A percentile compares a stretch with the other conserved stretches of the same genome.
Conservation (phyloP, 2,888 invertebrate genomes). For the Siphonodentalium dalli region DNA sequence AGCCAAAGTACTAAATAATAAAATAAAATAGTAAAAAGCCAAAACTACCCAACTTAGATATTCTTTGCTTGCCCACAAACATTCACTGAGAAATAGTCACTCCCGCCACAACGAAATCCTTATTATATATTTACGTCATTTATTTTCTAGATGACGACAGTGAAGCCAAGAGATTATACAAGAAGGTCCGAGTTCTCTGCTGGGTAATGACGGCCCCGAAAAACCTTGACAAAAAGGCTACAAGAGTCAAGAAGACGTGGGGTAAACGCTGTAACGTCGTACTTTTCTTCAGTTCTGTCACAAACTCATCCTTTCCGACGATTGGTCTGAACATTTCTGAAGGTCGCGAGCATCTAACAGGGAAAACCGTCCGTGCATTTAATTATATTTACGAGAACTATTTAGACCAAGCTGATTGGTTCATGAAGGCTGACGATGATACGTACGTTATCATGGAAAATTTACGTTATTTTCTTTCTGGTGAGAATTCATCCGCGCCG, state of each 20-base stretch:
- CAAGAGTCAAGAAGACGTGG: slow-evolving; percentile 93
- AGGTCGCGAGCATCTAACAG: slow-evolving; percentile 91
- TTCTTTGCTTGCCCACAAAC: too few relatives aligned
- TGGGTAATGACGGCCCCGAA: slow-evolving; percentile 95
- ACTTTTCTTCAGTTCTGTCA: slow-evolving; percentile 66
- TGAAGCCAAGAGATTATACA: slow-evolving; percentile 69
- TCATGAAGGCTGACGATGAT: slow-evolving; percentile 97
- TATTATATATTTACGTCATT: too few relatives aligned
- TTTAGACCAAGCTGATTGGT: slow-evolving; percentile 90
- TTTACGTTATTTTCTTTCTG: slow-evolving; percentile 83
- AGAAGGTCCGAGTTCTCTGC: slow-evolving; percentile 85
- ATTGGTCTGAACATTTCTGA: slow-evolving; percentile 82
- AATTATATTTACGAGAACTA: slow-evolving; percentile 84
- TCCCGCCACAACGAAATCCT: too few relatives aligned
- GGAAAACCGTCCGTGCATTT: slow-evolving; percentile 93
- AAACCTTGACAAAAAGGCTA: slow-evolving; percentile 87
- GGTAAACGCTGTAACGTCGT: slow-evolving; percentile 76
- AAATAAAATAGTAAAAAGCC: too few relatives aligned
- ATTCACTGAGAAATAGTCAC: too few relatives aligned
- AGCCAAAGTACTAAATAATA: too few relatives aligned
- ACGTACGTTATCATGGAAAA: slow-evolving; percentile 97
- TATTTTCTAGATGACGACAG: slow-evolving; percentile 38
- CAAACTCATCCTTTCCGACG: slow-evolving; percentile 78
- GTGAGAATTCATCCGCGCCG: slow-evolving; percentile 76
- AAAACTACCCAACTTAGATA: too few relatives aligned